Base-by-base conservation (phyloP, 1,140 invertebrate genomes). In the Brachionus asplanchnoidis region DNA sequence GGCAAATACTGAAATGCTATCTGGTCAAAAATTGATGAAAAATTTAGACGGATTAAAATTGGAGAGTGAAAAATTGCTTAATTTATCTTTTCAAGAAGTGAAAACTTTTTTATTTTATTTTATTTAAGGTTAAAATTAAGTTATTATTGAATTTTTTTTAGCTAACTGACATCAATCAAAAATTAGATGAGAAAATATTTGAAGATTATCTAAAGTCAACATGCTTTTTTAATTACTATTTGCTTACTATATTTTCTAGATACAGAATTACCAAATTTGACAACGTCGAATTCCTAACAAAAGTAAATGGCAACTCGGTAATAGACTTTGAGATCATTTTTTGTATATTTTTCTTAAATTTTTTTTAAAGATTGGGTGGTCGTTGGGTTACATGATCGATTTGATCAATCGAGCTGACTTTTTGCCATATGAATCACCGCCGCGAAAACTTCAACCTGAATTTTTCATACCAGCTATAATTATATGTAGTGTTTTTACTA, bases 331-430 rank as follows among this genome's bases (percentile, higher is more conserved):
- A 46, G 14, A 46, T 46, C 14, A 46, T 3, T 42, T 53, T 53
- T 7, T 1, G 2, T 32, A 32, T 2, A 46, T 53, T 50, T 28
- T 1, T 53, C 20, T 56, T 56, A 80, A 7, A 7, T 50, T 56
- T 56, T 65, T 80, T 53, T 56, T 17, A 36, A 80, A 80, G 77
- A 60, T 80, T n/a, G 77, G 77, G 7, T 80, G 77, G 77, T 23
- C 28, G 2, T 20, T 80, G 17, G 77, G 77, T 3, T 80, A 80
- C 32, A 56, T 80, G 77, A 80, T 80, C 28, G 77, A 80, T 56
- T 20, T 60, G 8, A 32, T 80, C n/a, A 80, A 56, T 80, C 77
- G 77, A 26, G 77, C 23, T 36, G 77, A 80, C 40, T 80, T 80
- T 40, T 80, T 80, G 20, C 77, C 77, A 3, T 56, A 80, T 36